Percentiles rank a stretch among this genome's conserved stretches.
Conservation (phyloP, 2,113 vertebrate genomes). For the Psophia crepitans region DNA sequence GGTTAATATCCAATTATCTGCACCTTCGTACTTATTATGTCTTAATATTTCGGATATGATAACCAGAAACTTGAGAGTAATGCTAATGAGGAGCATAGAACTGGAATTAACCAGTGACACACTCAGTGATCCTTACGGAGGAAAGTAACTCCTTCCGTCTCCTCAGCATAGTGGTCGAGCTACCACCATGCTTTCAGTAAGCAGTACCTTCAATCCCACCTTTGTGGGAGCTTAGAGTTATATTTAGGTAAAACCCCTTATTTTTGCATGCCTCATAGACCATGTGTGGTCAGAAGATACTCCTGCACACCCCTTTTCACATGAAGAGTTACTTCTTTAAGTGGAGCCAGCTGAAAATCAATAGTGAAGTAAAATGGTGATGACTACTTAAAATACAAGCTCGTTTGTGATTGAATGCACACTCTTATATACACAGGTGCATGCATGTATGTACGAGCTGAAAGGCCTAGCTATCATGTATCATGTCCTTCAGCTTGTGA, state of each 20-base stretch:
- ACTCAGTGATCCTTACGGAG: constrained; percentile 74
- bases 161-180: background rate
- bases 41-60: constrained; percentile 90
- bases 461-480: background rate
- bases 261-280: background rate
- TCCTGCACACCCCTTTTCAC: background rate
- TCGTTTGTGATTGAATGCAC: background rate
- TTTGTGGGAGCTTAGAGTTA: background rate
- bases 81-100: constrained; percentile 86
- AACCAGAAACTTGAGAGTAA: constrained; percentile 85
- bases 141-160: constrained; percentile 43
- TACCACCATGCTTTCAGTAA: background rate
- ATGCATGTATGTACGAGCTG: background rate
- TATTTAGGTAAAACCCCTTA: background rate
- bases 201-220: background rate
- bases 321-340: background rate
- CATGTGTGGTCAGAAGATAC: background rate
- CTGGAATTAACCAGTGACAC: constrained; percentile 78
- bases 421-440: background rate
- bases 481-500: background rate
- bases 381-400: background rate
- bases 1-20: constrained; percentile 97
- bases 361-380: background rate
- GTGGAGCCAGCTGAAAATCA: background rate
- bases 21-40: constrained; percentile 92